Evolutionary conservation across 2,113 vertebrate species (phyloP).

Genomic region (human): DNA sequence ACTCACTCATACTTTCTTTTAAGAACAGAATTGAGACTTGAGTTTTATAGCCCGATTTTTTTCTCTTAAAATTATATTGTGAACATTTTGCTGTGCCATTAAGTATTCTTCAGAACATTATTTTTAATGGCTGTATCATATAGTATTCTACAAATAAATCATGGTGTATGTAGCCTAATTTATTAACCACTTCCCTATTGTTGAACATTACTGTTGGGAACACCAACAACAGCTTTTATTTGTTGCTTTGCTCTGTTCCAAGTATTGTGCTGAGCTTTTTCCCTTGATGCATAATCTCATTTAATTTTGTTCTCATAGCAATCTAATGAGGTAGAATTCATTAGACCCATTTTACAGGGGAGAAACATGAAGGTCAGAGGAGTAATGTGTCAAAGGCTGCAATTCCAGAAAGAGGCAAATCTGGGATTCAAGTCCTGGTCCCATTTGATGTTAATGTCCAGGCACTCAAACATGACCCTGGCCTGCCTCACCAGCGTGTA

Average conservation of each 20-base stretch:
- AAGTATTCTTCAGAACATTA: constrained; percentile 73
- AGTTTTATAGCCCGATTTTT: constrained; percentile 62
- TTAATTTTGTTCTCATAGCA: constrained; percentile 10
- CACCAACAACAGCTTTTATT: constrained; percentile 3
- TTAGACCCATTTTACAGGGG: not conserved
- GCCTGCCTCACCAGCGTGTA: not conserved
- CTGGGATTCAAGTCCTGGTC: not conserved
- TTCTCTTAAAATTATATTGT: constrained; percentile 71
- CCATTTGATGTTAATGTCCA: not conserved
- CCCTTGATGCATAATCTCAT: not conserved
- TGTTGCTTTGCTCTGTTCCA: not conserved
- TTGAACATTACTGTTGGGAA: constrained; percentile 18
- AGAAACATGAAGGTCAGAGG: not conserved
- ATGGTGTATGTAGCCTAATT: constrained; percentile 49
- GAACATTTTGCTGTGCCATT: constrained; percentile 74
- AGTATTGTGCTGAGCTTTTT: not conserved
- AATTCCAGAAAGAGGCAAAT: not conserved
- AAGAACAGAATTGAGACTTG: constrained; percentile 40
- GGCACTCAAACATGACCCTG: not conserved
- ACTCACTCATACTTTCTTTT: not conserved
- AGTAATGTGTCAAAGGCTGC: not conserved
- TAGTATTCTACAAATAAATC: constrained; percentile 68
- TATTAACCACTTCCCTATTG: constrained; percentile 49
- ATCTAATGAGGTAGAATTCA: not conserved
- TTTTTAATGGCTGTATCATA: constrained; percentile 64